A percentile compares a stretch with the other conserved stretches of the same genome.
phyloP scores from a whole-genome alignment of 2,113 vertebrate species.

The Eptesicus fuscus region DNA sequence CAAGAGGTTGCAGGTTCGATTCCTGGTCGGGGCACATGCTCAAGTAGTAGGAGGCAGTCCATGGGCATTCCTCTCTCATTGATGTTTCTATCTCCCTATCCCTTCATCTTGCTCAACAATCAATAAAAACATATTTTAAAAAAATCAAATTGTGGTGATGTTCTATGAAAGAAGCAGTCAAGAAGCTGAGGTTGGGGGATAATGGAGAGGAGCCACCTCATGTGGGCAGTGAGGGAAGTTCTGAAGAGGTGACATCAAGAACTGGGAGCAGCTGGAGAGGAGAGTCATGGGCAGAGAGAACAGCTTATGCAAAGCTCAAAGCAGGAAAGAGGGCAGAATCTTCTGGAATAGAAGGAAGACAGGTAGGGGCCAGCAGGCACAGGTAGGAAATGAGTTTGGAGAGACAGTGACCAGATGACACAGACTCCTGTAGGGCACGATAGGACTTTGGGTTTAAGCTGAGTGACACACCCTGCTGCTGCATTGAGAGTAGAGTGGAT shows the following conservation, averaged over 20 bases:
- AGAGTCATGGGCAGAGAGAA: neutral
- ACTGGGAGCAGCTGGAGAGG: neutral
- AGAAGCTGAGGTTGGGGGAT: neutral
- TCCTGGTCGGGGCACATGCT: too few relatives aligned
- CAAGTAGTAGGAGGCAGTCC: too few relatives aligned
- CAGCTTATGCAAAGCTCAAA: neutral
- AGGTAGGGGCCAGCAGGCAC: neutral
- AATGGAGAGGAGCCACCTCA: neutral
- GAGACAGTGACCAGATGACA: neutral
- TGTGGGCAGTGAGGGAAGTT: neutral
- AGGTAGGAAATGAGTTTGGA: neutral
- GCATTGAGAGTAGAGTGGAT: accelerated
- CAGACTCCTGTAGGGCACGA: accelerated
- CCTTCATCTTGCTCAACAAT: neutral
- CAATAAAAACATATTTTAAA: neutral
- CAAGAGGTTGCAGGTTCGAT: neutral
- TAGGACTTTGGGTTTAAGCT: neutral
- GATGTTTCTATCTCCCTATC: neutral
- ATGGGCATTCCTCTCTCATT: too few relatives aligned
- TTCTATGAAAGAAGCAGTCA: neutral
- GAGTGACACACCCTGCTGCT: neutral
- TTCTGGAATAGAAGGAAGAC: neutral
- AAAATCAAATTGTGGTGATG: neutral
- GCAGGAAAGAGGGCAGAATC: neutral
- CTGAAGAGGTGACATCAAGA: neutral